These are phyloP conservation scores for Bombus ignitus DNA, from an alignment of 1,140 invertebrate species.

Conservation along the genomic window DNA sequence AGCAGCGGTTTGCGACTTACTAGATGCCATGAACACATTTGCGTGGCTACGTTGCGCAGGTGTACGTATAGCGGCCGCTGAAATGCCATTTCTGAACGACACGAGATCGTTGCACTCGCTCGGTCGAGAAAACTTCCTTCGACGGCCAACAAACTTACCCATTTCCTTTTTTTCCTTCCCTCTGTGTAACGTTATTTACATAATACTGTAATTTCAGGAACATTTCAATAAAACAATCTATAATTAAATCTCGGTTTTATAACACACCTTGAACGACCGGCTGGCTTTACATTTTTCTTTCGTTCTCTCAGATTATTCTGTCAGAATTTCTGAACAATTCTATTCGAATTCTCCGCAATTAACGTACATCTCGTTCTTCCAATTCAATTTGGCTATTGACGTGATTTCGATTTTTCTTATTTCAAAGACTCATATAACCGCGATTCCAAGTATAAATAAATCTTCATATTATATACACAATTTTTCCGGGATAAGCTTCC, in stretches of 20 bases:
- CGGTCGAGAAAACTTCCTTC: slow-evolving; percentile 16
- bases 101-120: slow-evolving; percentile 57
- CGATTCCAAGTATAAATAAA: no score
- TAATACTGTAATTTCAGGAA: neutral
- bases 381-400: no score
- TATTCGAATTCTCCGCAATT: no score
- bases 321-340: neutral
- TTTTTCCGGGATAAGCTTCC: no score
- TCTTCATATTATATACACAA: no score
- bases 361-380: no score
- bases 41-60: slow-evolving; percentile 28
- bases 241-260: neutral
- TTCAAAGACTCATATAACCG: no score
- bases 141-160: neutral
- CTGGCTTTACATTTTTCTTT: neutral
- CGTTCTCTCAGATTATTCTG: neutral
- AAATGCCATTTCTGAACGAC: slow-evolving; percentile 61
- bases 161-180: neutral
- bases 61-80: slow-evolving; percentile 33
- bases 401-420: no score
- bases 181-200: neutral
- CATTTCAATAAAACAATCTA: neutral
- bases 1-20: slow-evolving; percentile 38
- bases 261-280: neutral
- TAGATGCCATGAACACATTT: slow-evolving; percentile 26